These are phyloP conservation scores for Trissolcus japonicus DNA, from an alignment of 2,888 invertebrate species.

Conservation along the genomic window DNA sequence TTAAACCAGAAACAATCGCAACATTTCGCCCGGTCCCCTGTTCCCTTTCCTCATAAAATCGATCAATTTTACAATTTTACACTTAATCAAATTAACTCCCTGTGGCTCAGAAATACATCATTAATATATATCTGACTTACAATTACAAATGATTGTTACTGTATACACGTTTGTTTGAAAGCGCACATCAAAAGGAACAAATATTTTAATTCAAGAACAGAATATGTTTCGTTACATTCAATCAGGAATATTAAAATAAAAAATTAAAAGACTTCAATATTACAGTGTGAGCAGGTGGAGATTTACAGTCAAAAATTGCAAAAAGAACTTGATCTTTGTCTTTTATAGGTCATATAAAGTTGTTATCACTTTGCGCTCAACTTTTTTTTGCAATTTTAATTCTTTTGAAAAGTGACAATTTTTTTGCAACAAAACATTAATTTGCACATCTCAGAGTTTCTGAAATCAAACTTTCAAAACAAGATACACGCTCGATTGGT, in stretches of 20 bases:
- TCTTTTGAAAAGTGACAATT: too few species aligned
- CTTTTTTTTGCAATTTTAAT: too few species aligned
- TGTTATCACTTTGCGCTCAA: too few species aligned
- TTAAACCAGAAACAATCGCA: constrained; percentile 58
- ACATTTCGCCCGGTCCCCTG: constrained; percentile 64
- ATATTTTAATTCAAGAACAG: neutral
- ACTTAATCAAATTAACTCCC: constrained; percentile 66
- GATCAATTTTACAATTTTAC: constrained; percentile 73
- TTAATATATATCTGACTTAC: constrained; percentile 52
- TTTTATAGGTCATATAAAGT: too few species aligned
- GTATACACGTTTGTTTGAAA: constrained; percentile 50
- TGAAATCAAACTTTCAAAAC: too few species aligned
- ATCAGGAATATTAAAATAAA: neutral
- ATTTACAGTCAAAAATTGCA: too few species aligned
- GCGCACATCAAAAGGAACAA: neutral
- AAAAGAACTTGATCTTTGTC: too few species aligned
- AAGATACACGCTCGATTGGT: neutral
- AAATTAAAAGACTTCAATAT: neutral
- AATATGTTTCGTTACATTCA: neutral
- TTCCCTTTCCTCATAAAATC: constrained; percentile 41
- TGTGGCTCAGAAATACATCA: constrained; percentile 53
- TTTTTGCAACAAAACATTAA: too few species aligned
- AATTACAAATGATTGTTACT: constrained; percentile 52
- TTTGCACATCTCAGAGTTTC: too few species aligned
- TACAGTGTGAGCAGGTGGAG: too few species aligned